Conservation (phyloP, 35 echinoderm and acorn worm genomes). For the Apostichopus japonicus region DNA sequence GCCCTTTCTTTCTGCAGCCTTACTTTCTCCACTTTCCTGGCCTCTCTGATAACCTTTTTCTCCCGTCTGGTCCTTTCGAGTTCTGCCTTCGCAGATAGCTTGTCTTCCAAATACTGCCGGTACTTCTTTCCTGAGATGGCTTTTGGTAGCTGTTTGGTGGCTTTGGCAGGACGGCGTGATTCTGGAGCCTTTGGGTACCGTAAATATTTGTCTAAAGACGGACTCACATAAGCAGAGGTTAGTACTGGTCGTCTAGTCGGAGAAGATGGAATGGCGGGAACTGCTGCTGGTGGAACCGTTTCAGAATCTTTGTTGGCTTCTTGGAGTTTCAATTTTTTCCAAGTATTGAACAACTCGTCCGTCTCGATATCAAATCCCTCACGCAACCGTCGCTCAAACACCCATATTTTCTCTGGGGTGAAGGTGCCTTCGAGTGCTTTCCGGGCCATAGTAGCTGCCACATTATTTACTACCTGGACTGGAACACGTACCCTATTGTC, state of each 20-base stretch:
- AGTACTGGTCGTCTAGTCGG: background rate
- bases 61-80: slow-evolving; percentile 8
- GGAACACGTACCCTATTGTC: background rate
- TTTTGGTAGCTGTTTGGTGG: slow-evolving; percentile 29
- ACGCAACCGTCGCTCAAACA: slow-evolving; percentile 18
- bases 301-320: background rate
- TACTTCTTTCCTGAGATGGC: slow-evolving; percentile 48
- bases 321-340: slow-evolving; percentile 51
- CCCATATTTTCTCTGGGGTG: slow-evolving; percentile 38
- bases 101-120: slow-evolving; percentile 40
- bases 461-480: background rate
- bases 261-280: slow-evolving; percentile 1
- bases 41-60: slow-evolving; percentile 25
- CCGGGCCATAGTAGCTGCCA: slow-evolving; percentile 3
- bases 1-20: slow-evolving; percentile 21
- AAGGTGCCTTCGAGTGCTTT: slow-evolving; percentile 46
- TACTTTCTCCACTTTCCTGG: slow-evolving; percentile 26
- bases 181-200: slow-evolving; percentile 52
- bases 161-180: background rate
- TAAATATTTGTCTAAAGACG: slow-evolving; percentile 34
- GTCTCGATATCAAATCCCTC: slow-evolving; percentile 48
- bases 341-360: slow-evolving; percentile 24
- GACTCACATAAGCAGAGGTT: slow-evolving; percentile 20
- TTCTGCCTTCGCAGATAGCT: slow-evolving; percentile 29
- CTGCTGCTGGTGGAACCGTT: background rate